Base-by-base conservation (phyloP, 2,888 invertebrate genomes). In the Nymphalis c-album region DNA sequence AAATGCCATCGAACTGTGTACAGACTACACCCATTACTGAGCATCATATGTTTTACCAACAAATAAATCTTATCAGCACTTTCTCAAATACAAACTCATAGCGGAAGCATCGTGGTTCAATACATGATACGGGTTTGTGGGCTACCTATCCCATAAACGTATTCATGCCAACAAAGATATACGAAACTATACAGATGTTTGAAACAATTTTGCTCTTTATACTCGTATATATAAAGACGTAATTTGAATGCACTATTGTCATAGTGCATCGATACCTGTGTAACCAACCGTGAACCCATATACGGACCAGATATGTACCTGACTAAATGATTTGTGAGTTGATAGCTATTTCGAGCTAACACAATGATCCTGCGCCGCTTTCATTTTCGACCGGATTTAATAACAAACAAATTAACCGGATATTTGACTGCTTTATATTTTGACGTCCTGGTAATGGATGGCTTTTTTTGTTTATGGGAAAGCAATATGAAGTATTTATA, bases 281-380 rank as follows among this genome's bases (percentile, higher is more conserved):
- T 20, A 40, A 57, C 62, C 7, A 26, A 40, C 18, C 55, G 47
- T 67, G 55, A 74, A 72, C 50, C 75, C 73, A 74, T 73, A 72
- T 74, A 75, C 71, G 70, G 70, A 73, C 71, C 73, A 63, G 69
- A 76, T 78, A 79, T 79, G 78, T 84, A 86, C 86, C 85, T 87
- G 86, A 79, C 75, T 72, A 74, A 83, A 83, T 85, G 87, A 88
- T 88, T 86, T 85, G 85, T 86, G 82, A 80, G 77, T 76, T 81
- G 87, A 88, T 87, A 90, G 87, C 88, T 90, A 90, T 92, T 91
- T 87, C 77, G 78, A 85, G 84, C 83, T 82, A 85, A 83, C 81
- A 78, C 86, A 90, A 88, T 87, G 87, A 84, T 82, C 82, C 80
- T 75, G 80, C 73, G 76, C 83, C 80, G 85, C 85, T 90, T 91